Evolutionary conservation across 2,888 invertebrate genomes (phyloP), one percentile per base, ranked within the genome.

Genomic region (Pristionchus exspectatus): DNA sequence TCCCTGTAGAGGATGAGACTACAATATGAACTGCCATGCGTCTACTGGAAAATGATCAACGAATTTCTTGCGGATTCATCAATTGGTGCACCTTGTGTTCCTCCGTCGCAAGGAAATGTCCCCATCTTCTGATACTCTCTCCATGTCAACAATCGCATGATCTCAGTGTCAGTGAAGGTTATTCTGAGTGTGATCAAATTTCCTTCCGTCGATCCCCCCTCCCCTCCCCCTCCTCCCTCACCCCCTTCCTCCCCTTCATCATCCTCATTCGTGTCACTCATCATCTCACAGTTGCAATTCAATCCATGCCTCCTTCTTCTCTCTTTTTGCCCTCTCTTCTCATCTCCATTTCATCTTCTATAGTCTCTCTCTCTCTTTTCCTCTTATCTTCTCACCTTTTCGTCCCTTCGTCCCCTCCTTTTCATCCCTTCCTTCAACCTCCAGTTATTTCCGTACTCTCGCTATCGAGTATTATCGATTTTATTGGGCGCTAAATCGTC

Each of bases 261-360:
- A 38, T 63, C 86, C 33, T 86, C 63, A 33, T 38, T 50, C 83
- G 27, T 83, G 54, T 56, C 56, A 85, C 84, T 85, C 87, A 69
- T 87, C 69, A 50, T 69, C 69, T 69, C 87, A 87, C 30, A 66
- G 66, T 44, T 87, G 87, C 87, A 87, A 87, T 87, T 69, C 87
- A 87, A 87, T 87, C 87, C 84, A 59, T 69, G 44, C 69, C 66
- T 69, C 56, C 84, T 69, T 69, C 69, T 87, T 24, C 87, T 33
- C 54, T 50, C 69, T 69, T 69, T 30, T 66, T 87, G 24, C 56
- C 38, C 33, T 85, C 24, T 63, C 30, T 66, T 33, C 38, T 21
- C 66, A 18, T 87, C 69, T 87, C 50, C 24, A 30, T 44, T 54
- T 38, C 69, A 5, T 44, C 44, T 44, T 24, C 44, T 87, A 69